Evolutionary conservation across 2,888 invertebrate species (phyloP).

Genomic region (Deilephila elpenor): DNA sequence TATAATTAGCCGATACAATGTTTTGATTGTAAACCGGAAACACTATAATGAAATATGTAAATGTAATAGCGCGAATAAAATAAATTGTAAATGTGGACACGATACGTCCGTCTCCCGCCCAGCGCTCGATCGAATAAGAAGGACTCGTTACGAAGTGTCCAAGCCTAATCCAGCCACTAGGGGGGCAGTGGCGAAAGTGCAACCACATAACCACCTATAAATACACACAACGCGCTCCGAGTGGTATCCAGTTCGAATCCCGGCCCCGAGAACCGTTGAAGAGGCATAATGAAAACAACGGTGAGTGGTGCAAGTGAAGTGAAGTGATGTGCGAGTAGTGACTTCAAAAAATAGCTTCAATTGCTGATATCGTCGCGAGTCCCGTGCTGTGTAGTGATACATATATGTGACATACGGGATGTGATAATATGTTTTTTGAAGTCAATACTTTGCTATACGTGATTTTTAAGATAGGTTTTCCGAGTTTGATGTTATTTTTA

Average conservation of each 20-base stretch:
- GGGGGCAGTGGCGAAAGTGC: conserved; percentile 82
- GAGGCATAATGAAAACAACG: conserved; percentile 81
- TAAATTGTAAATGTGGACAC: conserved; percentile 45
- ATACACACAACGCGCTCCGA: conserved; percentile 72
- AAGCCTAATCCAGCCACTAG: conserved; percentile 66
- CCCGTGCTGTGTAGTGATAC: conserved; percentile 51
- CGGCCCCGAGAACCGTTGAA: conserved; percentile 77
- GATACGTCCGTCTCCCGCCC: conserved; percentile 69
- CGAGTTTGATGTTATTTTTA: neutral
- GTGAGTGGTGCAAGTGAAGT: conserved; percentile 71
- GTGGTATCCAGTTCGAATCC: conserved; percentile 81
- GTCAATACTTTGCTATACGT: conserved; percentile 57
- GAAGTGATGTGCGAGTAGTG: conserved; percentile 68
- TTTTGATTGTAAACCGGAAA: neutral
- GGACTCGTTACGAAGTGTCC: conserved; percentile 63
- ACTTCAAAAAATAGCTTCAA: conserved; percentile 75
- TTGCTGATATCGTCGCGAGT: conserved; percentile 49
- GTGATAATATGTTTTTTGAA: conserved; percentile 79
- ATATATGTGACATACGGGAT: conserved; percentile 49
- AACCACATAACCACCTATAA: conserved; percentile 82
- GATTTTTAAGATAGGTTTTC: neutral
- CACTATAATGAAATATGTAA: conserved; percentile 3
- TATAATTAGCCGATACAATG: neutral
- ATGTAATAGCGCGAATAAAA: conserved; percentile 50
- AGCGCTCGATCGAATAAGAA: conserved; percentile 70